phyloP scores from a whole-genome alignment of 92 coral and sea anemone genomes.

The Virgularia gustaviana region DNA sequence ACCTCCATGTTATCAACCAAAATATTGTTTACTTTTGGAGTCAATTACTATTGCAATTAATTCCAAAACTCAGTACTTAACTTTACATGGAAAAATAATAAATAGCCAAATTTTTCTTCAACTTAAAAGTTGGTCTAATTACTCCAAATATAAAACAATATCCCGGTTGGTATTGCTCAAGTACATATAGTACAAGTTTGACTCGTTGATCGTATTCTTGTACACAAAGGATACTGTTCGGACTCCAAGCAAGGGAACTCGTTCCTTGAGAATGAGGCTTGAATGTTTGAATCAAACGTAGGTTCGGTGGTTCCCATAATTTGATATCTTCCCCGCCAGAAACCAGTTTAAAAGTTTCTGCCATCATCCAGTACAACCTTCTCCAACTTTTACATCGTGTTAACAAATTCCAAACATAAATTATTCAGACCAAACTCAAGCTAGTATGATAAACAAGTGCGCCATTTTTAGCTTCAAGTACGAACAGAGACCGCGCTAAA shows the following conservation, averaged over 20 bases:
- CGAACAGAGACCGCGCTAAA: too few species aligned
- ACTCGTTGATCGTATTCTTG: background rate
- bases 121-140: background rate
- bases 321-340: constrained; percentile 91
- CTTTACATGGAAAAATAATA: background rate
- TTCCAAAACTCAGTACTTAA: background rate
- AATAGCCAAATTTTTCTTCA: background rate
- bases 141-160: background rate
- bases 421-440: constrained; percentile 21
- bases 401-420: constrained; percentile 16
- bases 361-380: constrained; percentile 48
- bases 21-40: background rate
- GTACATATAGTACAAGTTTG: background rate
- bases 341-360: constrained; percentile 69
- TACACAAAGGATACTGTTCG: constrained; percentile 80
- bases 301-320: constrained; percentile 85
- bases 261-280: constrained; percentile 74
- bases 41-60: background rate
- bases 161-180: background rate
- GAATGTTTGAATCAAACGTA: constrained; percentile 61
- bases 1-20: too few species aligned
- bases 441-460: background rate
- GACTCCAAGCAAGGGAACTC: constrained; percentile 89
- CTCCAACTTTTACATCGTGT: constrained; percentile 4
- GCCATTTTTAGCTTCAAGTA: too few species aligned